Conservation (phyloP, 2,888 invertebrate species). For the Torymus texanus region DNA sequence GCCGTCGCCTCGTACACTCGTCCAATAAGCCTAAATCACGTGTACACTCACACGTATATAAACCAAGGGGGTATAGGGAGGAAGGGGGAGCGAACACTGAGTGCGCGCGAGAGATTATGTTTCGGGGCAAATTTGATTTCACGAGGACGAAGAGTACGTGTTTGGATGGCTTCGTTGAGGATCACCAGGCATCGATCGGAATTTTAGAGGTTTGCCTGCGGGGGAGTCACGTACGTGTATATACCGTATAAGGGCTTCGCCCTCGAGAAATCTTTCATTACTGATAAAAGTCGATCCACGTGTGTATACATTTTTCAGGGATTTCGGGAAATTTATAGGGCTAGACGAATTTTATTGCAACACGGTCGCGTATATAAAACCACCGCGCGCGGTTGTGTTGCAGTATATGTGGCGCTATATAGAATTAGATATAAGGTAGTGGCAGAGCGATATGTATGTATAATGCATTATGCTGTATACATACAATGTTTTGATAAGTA, state of each 20-base stretch:
- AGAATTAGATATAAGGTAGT: no score
- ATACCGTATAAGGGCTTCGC: not conserved
- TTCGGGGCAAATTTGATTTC: constrained; percentile 43
- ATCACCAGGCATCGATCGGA: constrained; percentile 21
- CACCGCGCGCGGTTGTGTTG: no score
- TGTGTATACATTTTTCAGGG: no score
- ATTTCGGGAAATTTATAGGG: no score
- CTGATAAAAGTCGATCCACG: not conserved
- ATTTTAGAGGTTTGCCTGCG: constrained; percentile 32
- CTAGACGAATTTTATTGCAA: no score
- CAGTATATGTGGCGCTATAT: no score
- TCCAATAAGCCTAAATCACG: constrained; percentile 43
- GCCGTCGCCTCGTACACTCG: not conserved
- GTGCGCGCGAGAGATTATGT: constrained; percentile 22
- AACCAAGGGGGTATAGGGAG: not conserved
- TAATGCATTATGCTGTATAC: no score
- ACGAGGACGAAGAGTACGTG: constrained; percentile 13
- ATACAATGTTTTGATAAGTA: no score
- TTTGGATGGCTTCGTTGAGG: constrained; percentile 22
- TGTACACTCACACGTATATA: not conserved
- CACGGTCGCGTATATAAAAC: no score
- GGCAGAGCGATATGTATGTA: no score
- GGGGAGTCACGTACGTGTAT: no score
- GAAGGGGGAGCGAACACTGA: no score
- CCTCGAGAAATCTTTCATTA: constrained; percentile 3